A percentile compares a stretch with the other conserved stretches of the same genome.
Evolutionary conservation across 2,888 invertebrate species (phyloP).

Genomic region (Nephrotoma flavescens): DNA sequence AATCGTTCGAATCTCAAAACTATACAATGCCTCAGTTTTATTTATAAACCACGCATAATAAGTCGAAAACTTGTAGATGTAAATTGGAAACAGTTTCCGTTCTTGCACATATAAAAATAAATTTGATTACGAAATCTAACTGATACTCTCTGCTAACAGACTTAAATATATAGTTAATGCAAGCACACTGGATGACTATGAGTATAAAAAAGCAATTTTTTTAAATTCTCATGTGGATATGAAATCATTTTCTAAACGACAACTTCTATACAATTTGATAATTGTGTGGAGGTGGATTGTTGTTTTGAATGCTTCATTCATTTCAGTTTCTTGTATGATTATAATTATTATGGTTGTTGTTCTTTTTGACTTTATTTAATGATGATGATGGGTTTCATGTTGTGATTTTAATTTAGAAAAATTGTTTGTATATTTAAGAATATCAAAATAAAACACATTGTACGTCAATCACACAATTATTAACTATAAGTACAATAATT

Average conservation of each 20-base stretch:
- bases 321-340: background rate
- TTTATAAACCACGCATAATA: background rate
- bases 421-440: background rate
- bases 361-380: background rate
- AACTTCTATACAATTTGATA: background rate
- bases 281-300: background rate
- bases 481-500: background rate
- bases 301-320: background rate
- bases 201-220: background rate
- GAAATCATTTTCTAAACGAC: background rate
- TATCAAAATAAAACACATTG: background rate
- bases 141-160: background rate
- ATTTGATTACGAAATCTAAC: background rate
- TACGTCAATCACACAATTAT: background rate
- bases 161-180: background rate
- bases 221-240: background rate
- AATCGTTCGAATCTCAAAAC: no score
- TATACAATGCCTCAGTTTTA: background rate
- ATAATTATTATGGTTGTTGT: background rate
- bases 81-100: background rate
- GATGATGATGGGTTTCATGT: background rate
- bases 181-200: background rate
- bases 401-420: background rate
- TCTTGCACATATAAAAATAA: background rate
- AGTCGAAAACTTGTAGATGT: background rate